A percentile compares a stretch with the other conserved stretches of the same genome.
Conservation (phyloP, 2,888 invertebrate species). For the Drosophila parthenogenetica region DNA sequence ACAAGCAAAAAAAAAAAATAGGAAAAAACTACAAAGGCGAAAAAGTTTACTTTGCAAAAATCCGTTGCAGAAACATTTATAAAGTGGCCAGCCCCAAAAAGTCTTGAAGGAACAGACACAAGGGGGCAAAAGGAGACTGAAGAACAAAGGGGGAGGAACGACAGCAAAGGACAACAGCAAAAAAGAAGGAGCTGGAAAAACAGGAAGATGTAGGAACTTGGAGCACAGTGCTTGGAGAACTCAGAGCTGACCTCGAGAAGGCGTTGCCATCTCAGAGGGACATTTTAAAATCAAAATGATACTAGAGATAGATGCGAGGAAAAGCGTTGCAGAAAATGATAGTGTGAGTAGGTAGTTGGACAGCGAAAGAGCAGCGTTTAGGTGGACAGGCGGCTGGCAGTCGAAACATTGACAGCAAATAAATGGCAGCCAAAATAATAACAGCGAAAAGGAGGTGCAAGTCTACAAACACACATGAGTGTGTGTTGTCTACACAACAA, state of each 20-base stretch:
- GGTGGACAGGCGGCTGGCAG: conserved; percentile 55
- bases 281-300: conserved; percentile 82
- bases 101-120: conserved; percentile 39
- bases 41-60: conserved; percentile 80
- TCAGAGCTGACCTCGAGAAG: conserved; percentile 62
- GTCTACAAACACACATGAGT: conserved; percentile 18
- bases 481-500: conserved; percentile 7
- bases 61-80: conserved; percentile 81
- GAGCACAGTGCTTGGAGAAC: conserved; percentile 1
- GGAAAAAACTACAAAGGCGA: conserved; percentile 67
- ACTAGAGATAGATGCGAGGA: conserved; percentile 40
- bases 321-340: conserved; percentile 27
- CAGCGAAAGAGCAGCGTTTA: background rate
- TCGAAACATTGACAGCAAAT: conserved; percentile 82
- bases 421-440: conserved; percentile 82
- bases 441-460: conserved; percentile 79
- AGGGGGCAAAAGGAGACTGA: background rate
- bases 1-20: conserved; percentile 1
- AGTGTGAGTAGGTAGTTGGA: too few relatives aligned
- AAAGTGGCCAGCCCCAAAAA: conserved; percentile 68
- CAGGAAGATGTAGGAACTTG: conserved; percentile 28
- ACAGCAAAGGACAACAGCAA: background rate
- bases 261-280: conserved; percentile 62
- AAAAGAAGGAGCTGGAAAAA: conserved; percentile 54
- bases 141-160: conserved; percentile 7